phyloP scores from a whole-genome alignment of 2,113 vertebrate species.

The Talpa occidentalis region DNA sequence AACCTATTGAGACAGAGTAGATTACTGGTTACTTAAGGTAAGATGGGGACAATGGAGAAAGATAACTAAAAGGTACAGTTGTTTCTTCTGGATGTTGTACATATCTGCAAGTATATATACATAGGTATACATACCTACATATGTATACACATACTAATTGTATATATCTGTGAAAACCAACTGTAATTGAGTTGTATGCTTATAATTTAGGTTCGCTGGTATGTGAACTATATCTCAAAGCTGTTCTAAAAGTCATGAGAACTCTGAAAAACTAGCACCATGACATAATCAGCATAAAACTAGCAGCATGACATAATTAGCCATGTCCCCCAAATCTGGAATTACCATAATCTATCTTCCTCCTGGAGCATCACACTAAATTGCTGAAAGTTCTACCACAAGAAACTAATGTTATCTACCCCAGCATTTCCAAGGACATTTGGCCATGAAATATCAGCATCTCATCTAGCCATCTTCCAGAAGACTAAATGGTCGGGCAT shows the following conservation, averaged over 20 bases:
- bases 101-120: not conserved
- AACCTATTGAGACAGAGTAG: not conserved
- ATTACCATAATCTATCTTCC: not conserved
- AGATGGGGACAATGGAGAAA: accelerated
- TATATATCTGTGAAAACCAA: not conserved
- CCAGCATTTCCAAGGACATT: not conserved
- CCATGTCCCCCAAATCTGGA: not conserved
- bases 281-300: not conserved
- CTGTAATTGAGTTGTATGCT: accelerated
- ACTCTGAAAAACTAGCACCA: not conserved
- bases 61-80: accelerated
- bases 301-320: no score
- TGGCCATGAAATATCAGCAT: not conserved
- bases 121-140: accelerated
- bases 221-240: not conserved
- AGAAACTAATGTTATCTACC: not conserved
- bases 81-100: not conserved
- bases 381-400: not conserved
- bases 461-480: accelerated
- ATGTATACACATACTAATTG: not conserved
- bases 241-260: not conserved
- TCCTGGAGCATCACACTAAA: not conserved
- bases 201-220: not conserved
- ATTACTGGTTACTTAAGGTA: accelerated
- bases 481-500: not conserved